Base-by-base conservation (phyloP, 1,140 invertebrate species). In the Nasonia longicornis region DNA sequence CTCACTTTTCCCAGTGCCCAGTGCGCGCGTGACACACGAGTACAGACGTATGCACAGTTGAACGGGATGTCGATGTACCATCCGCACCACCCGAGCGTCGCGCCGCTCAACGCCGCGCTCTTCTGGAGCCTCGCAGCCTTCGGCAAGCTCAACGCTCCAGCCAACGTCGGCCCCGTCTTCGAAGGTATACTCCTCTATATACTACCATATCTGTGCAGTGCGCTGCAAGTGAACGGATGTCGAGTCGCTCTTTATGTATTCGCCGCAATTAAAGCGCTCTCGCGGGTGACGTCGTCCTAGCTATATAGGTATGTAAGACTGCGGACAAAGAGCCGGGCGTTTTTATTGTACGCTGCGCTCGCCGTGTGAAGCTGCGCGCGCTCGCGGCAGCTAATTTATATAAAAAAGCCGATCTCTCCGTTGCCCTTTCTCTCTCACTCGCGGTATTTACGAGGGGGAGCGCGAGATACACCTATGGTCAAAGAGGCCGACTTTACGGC, bases 121-220 rank as follows among this genome's bases (percentile, higher is more conserved):
- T 82, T 82, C 63, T 82, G 81, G 81, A 82, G 81, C 20, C 81
- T 82, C 81, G 81, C 81, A 11, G 71, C 76, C n/a, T 82, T 78
- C 16, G 81, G 81, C n/a, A 82, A 77, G 2, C 29, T 77, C 66
- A 66, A 14, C 42, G 8, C 14, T 12, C 20, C 70, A 20, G 11
- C 52, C n/a, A 58, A n/a, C 20, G 31, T 14, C 71, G 26, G 42
- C 20, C 3, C 10, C 29, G 8, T 16, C 8, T 77, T 77, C 52
- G 75, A 82, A 77, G 80, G 80, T 82, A 82, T 26, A 10, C 8
- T 10, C 14, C 12, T 29, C 16, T 38, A 22, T 26, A 11, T 58
- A 26, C 26, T 26, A 3, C 4, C 31, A n/a, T 52, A 26, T 26
- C 26, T 1, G 10, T 42, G 8, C 7, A 42, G 0, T 42, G 11